Conservation (phyloP, 1,140 invertebrate species). For the Eueides isabella region DNA sequence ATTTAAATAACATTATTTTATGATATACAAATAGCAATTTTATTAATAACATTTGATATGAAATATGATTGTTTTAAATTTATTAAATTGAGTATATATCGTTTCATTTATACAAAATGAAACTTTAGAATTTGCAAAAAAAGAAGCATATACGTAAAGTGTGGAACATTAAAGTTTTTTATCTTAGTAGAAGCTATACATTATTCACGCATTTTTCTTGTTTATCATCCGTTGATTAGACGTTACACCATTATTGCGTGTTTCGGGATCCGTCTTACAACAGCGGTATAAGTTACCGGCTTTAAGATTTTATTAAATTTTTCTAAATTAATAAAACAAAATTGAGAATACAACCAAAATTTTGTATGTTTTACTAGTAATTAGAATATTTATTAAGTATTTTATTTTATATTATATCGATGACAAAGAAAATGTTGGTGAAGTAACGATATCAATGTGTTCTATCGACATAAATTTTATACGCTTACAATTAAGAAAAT, state of each 20-base stretch:
- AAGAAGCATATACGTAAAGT: constrained; percentile 36
- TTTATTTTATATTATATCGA: neutral
- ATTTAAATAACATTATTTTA: neutral
- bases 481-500: constrained; percentile 56
- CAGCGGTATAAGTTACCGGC: constrained; percentile 29
- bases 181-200: constrained; percentile 63
- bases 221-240: constrained; percentile 59
- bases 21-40: neutral
- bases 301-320: constrained; percentile 39
- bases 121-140: constrained; percentile 34
- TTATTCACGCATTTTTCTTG: constrained; percentile 75
- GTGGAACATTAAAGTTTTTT: constrained; percentile 55
- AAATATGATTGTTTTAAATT: neutral
- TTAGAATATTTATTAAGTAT: neutral
- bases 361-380: neutral
- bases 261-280: constrained; percentile 54
- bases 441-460: constrained; percentile 21
- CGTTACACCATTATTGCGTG: constrained; percentile 67
- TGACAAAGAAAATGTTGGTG: neutral
- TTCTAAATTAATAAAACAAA: constrained; percentile 33
- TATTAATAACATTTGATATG: neutral
- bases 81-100: neutral
- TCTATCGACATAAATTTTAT: constrained; percentile 35
- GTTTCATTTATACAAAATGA: constrained; percentile 24
- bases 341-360: constrained; percentile 35